Conservation (phyloP, 2,888 invertebrate species). For the Gandaritis pyraliata region DNA sequence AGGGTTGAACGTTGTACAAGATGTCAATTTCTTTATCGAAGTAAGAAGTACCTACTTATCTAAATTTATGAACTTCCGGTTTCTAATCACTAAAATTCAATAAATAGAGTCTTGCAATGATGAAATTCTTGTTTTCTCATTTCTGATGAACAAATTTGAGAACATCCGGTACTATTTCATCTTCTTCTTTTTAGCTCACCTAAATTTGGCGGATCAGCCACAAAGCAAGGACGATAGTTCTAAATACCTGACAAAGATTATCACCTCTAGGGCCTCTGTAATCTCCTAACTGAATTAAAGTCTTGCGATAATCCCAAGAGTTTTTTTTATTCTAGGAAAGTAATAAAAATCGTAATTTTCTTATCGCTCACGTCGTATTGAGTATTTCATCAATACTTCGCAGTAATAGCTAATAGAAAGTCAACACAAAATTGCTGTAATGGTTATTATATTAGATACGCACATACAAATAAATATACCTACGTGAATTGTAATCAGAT, state of each 20-base stretch:
- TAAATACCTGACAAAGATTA: conserved; percentile 39
- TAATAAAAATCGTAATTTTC: conserved; percentile 18
- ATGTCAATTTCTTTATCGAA: not conserved
- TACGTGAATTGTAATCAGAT: conserved; percentile 2
- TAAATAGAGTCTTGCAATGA: not conserved
- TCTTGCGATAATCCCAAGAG: conserved; percentile 34
- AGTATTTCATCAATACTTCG: conserved; percentile 26
- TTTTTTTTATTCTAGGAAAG: conserved; percentile 25
- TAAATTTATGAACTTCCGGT: conserved; percentile 8
- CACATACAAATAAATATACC: conserved; percentile 26
- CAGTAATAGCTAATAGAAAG: conserved; percentile 29
- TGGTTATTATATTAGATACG: conserved; percentile 40
- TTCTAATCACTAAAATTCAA: not conserved
- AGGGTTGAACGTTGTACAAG: conserved; percentile 12
- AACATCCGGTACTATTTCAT: too few relatives aligned
- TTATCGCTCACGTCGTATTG: conserved; percentile 21
- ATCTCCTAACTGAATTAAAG: conserved; percentile 36
- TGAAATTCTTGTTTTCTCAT: not conserved
- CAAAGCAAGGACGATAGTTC: conserved; percentile 1
- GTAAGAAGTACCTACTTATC: too few relatives aligned
- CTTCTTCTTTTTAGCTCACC: too few relatives aligned
- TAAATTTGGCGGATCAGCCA: not conserved
- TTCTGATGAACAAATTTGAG: not conserved
- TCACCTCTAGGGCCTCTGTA: conserved; percentile 44
- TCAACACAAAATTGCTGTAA: conserved; percentile 32